phyloP scores from a whole-genome alignment of 2,888 invertebrate species.

The Ormyrus pomaceus region DNA sequence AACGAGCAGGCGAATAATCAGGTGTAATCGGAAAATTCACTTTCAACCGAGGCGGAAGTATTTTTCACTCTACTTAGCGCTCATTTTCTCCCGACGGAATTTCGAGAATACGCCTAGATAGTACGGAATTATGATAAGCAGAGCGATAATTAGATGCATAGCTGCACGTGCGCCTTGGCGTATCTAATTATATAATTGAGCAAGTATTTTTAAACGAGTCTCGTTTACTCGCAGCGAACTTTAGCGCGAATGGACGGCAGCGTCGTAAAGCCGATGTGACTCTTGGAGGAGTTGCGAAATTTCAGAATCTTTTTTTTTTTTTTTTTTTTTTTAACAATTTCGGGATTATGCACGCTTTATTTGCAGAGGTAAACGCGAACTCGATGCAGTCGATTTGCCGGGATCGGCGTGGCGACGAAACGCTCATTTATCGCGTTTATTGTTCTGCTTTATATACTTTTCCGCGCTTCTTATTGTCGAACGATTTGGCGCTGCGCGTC shows the following conservation, averaged over 20 bases:
- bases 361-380: background rate
- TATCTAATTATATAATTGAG: conserved; percentile 33
- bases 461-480: background rate
- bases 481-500: no score
- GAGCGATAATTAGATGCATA: conserved; percentile 32
- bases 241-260: no score
- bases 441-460: background rate
- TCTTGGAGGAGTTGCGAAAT: background rate
- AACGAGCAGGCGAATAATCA: no score
- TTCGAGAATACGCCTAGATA: conserved; percentile 6
- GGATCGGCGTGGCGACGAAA: background rate
- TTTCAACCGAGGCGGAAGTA: no score
- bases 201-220: conserved; percentile 1
- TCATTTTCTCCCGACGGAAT: no score
- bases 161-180: conserved; percentile 1
- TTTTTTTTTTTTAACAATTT: background rate
- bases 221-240: background rate
- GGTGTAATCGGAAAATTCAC: no score
- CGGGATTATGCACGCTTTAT: conserved; percentile 1
- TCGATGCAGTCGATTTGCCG: background rate
- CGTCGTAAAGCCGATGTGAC: background rate
- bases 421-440: background rate
- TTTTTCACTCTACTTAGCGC: no score
- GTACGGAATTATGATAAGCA: conserved; percentile 22
- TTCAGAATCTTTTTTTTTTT: background rate